These are phyloP conservation scores for Lophotriccus pileatus DNA, from an alignment of 2,797 vertebrate genomes.

Conservation along the genomic window DNA sequence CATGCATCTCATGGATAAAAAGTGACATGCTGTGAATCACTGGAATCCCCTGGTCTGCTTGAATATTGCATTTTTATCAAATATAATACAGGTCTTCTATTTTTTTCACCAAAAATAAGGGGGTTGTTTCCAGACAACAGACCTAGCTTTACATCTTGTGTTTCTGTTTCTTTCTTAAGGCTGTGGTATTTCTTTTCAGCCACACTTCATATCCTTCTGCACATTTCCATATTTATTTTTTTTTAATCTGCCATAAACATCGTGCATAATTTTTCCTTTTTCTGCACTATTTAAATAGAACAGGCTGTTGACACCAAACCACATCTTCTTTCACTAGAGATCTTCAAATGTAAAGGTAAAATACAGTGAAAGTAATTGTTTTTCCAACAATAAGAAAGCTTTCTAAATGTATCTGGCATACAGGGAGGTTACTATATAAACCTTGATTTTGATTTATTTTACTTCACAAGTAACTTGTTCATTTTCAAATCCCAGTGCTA, in stretches of 20 bases:
- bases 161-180: constrained; percentile 27
- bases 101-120: not conserved
- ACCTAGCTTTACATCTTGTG: not conserved
- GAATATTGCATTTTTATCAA: not conserved
- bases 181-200: constrained; percentile 15
- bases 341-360: constrained; percentile 56
- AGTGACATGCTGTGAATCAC: not conserved
- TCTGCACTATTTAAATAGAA: constrained; percentile 35
- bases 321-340: constrained; percentile 38
- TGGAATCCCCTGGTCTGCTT: not conserved
- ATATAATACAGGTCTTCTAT: not conserved
- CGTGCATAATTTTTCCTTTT: constrained; percentile 21
- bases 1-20: not conserved
- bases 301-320: constrained; percentile 39
- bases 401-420: constrained; percentile 8
- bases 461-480: constrained; percentile 20
- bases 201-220: constrained; percentile 43
- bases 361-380: constrained; percentile 40
- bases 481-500: constrained; percentile 22
- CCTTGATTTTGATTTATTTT: constrained; percentile 12
- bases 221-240: not conserved
- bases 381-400: constrained; percentile 55
- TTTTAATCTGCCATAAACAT: not conserved
- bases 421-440: not conserved
- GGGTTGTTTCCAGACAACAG: not conserved